These are phyloP conservation scores for Dissostichus mawsoni DNA, from an alignment of 2,113 vertebrate species.

Conservation along the genomic window DNA sequence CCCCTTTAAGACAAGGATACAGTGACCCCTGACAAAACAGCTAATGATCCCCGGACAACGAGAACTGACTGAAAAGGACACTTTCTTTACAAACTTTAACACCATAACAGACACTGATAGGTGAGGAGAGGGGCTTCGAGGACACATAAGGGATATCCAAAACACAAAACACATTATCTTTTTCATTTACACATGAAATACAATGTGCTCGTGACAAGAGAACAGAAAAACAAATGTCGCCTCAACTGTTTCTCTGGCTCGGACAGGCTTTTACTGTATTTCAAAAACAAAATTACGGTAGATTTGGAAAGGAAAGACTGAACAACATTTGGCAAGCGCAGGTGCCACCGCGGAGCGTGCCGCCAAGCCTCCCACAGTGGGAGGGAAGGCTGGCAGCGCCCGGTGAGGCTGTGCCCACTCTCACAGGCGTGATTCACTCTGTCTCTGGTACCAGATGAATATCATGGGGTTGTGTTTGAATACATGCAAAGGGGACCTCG, in stretches of 20 bases:
- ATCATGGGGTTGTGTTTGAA: conserved; percentile 72
- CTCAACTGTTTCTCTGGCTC: conserved; percentile 44
- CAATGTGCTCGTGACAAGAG: conserved; percentile 48
- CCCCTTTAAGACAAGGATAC: conserved; percentile 58
- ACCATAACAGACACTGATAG: conserved; percentile 32
- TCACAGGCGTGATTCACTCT: conserved; percentile 66
- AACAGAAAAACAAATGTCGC: conserved; percentile 15
- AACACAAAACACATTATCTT: conserved; percentile 39
- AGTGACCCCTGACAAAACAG: conserved; percentile 55
- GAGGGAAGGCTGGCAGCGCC: conserved; percentile 68
- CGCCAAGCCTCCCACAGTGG: conserved; percentile 68
- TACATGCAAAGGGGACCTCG: conserved; percentile 86
- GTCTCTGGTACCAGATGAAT: conserved; percentile 68
- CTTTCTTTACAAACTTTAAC: conserved; percentile 15
- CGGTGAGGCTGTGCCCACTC: conserved; percentile 68
- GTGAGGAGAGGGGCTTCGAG: conserved; percentile 10
- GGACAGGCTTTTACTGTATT: conserved; percentile 25
- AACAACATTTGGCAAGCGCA: conserved; percentile 85
- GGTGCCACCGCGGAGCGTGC: conserved; percentile 55
- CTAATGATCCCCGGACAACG: conserved; percentile 34
- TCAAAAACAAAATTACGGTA: conserved; percentile 50
- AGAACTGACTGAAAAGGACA: conserved; percentile 37
- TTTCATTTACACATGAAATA: conserved; percentile 41
- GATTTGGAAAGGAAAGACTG: conserved; percentile 84
- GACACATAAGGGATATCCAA: conserved; percentile 38